These are phyloP conservation scores for Pavo muticus DNA, from an alignment of 2,113 vertebrate genomes.

Conservation along the genomic window DNA sequence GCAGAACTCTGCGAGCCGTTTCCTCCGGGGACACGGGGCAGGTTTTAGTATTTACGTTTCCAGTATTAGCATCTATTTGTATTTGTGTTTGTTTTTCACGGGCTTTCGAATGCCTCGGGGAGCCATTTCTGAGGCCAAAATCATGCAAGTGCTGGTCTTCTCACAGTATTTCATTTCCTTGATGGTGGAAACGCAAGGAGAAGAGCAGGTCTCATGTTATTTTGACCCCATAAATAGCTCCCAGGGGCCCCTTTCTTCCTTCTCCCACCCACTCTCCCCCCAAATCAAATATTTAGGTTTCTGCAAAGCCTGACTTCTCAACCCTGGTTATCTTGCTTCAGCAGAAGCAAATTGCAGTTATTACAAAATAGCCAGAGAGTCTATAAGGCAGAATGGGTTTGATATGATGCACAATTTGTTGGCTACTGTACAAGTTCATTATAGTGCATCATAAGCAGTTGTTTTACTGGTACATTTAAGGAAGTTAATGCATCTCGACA, in stretches of 20 bases:
- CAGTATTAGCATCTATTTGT: constrained; percentile 73
- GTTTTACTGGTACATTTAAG: constrained; percentile 74
- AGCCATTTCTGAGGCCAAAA: constrained; percentile 69
- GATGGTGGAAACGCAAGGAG: constrained; percentile 65
- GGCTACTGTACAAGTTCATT: constrained; percentile 74
- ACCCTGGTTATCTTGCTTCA: constrained; percentile 72
- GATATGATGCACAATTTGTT: constrained; percentile 72
- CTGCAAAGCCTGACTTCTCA: constrained; percentile 69
- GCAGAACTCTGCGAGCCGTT: constrained; percentile 32
- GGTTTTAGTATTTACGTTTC: constrained; percentile 71
- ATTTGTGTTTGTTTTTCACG: constrained; percentile 76
- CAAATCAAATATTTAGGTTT: constrained; percentile 75
- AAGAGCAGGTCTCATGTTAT: constrained; percentile 74
- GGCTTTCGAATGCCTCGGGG: constrained; percentile 71
- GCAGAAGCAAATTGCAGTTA: constrained; percentile 73
- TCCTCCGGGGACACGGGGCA: constrained; percentile 54
- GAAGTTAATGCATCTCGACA: constrained; percentile 76
- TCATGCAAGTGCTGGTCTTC: constrained; percentile 72
- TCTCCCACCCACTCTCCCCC: constrained; percentile 61
- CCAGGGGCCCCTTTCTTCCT: constrained; percentile 70
- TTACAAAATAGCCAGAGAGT: constrained; percentile 72
- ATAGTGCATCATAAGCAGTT: constrained; percentile 73
- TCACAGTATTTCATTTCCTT: constrained; percentile 76
- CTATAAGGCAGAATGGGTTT: constrained; percentile 69
- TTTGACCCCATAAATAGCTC: constrained; percentile 75